Evolutionary conservation across 2,113 vertebrate genomes (phyloP).

Genomic region (Sialia sialis): DNA sequence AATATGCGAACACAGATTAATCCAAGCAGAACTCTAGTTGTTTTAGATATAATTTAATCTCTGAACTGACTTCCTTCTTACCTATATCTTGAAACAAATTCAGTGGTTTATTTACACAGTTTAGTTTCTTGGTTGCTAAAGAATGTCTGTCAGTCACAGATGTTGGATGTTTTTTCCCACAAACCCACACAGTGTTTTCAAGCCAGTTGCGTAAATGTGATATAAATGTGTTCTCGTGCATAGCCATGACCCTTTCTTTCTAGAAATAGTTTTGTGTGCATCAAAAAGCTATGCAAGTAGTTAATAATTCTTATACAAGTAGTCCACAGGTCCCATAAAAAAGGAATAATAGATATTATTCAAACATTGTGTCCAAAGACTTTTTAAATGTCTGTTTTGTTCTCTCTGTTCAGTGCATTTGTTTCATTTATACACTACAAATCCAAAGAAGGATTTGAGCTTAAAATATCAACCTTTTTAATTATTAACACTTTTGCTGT

Average conservation of each 20-base stretch:
- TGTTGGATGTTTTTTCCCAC: background rate
- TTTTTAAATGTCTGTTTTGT: background rate
- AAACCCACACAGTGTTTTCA: background rate
- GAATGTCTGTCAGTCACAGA: background rate
- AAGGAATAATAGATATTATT: background rate
- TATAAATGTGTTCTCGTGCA: background rate
- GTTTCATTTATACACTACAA: background rate
- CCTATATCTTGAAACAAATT: background rate
- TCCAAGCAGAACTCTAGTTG: background rate
- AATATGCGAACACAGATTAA: background rate
- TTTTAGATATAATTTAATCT: background rate
- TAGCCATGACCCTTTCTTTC: background rate
- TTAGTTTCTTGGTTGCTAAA: background rate
- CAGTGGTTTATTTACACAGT: background rate
- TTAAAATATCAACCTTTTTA: background rate
- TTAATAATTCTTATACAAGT: background rate
- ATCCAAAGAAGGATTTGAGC: background rate
- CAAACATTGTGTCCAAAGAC: background rate
- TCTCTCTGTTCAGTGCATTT: background rate
- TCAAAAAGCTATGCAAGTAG: background rate
- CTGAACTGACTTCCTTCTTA: background rate
- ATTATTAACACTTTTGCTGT: background rate
- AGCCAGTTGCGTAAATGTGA: background rate
- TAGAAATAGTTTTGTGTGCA: background rate
- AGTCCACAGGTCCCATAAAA: background rate